Evolutionary conservation across 2,888 invertebrate genomes (phyloP), one percentile per base, ranked within the genome.

Genomic region (Dasypolia templi): DNA sequence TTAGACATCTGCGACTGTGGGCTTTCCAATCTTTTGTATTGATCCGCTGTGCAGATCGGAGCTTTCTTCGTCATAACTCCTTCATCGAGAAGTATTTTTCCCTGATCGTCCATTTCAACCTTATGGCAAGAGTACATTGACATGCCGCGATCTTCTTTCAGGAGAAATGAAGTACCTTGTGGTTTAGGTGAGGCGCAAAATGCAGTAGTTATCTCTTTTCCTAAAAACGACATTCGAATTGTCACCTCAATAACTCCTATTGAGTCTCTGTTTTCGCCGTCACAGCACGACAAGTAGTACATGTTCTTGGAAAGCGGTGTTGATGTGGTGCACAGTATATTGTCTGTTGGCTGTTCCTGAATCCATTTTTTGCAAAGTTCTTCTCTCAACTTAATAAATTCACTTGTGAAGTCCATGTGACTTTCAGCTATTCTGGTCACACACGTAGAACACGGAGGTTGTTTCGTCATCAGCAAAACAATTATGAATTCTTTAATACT

Each of bases 171-270:
- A 9, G 93, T 92, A 46, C 91, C 92, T 75, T 92, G 91, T 3
- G 92, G 91, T 86, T 93, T 94, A 6, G 93, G 91, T 22, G 92
- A 89, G 17, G 93, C 91, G 81, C 91, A 91, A 85, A 95, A 96
- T 4, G 94, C 92, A 22, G 96, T 96, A n/a, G 95, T 95, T 35
- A 96, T 95, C 82, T 96, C 96, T 87, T 96, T 95, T 5, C 96
- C 96, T 14, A 96, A 91, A 81, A 96, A 96, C 3, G 96, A 96
- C 94, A 96, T 94, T 65, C 96, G 90, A 7, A 92, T 89, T 6
- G 95, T 92, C 14, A 95, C 91, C 88, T 96, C 95, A 71, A 96
- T 93, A 29, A 96, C 90, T 46, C 96, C 96, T 76, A 96, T 95
- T 0, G 94, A 91, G 70, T 96, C 95, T 59, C 88, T 89, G 65